Conservation (phyloP, 2,888 invertebrate species). For the Mesopsocus fuscifrons region DNA sequence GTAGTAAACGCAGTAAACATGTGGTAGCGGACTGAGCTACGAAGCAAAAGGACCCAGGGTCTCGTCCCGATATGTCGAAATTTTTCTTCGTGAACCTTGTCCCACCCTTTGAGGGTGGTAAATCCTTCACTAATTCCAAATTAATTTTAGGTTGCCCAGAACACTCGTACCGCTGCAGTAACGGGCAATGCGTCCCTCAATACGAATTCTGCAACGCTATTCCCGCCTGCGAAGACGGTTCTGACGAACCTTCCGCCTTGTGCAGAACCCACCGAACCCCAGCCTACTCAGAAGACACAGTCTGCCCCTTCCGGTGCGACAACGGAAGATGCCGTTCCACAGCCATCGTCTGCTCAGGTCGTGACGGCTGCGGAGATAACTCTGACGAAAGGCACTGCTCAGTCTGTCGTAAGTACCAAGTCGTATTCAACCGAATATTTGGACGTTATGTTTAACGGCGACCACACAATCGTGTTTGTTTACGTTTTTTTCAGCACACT, state of each 20-base stretch:
- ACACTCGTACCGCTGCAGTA: conserved; percentile 66
- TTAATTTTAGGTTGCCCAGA: conserved; percentile 45
- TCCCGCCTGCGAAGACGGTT: conserved; percentile 68
- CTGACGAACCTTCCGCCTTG: conserved; percentile 67
- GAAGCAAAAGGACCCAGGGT: too few relatives aligned
- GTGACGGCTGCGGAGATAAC: conserved; percentile 81
- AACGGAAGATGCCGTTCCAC: conserved; percentile 78
- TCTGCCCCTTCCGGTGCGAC: conserved; percentile 67
- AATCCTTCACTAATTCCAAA: too few relatives aligned
- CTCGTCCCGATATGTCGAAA: too few relatives aligned
- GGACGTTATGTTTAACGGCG: too few relatives aligned
- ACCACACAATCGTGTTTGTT: too few relatives aligned
- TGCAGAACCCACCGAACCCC: conserved; percentile 29
- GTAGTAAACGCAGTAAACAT: too few relatives aligned
- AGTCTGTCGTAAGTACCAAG: conserved; percentile 46
- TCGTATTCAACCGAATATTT: too few relatives aligned
- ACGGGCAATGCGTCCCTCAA: conserved; percentile 73
- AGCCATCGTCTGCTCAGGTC: conserved; percentile 74
- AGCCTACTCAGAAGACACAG: conserved; percentile 30
- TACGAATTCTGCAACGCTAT: conserved; percentile 86
- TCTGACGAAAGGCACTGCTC: conserved; percentile 70
- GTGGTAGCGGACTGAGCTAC: too few relatives aligned
- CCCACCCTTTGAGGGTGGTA: too few relatives aligned
- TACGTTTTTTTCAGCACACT: too few relatives aligned
- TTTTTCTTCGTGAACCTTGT: too few relatives aligned